phyloP scores from a whole-genome alignment of 1,140 invertebrate genomes.

The Brachionus rotundiformis region DNA sequence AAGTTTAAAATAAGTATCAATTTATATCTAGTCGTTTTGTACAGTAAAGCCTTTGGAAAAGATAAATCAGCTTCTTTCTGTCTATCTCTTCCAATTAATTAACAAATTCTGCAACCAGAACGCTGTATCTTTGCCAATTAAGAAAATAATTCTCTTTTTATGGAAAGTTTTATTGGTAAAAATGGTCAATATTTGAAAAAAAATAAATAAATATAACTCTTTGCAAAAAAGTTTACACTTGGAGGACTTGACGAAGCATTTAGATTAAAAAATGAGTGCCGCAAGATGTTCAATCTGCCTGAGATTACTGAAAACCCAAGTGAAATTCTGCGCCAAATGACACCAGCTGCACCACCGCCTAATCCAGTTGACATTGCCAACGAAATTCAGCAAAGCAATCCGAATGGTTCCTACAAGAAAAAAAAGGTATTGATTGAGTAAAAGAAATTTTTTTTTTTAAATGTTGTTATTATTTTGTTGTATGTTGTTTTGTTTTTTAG shows the following conservation, averaged over 20 bases:
- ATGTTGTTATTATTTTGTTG: constrained; percentile 26
- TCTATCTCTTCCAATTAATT: constrained; percentile 29
- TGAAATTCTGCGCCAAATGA: constrained; percentile 85
- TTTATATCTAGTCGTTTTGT: too few relatives aligned
- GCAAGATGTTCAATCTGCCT: constrained; percentile 73
- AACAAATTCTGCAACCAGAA: constrained; percentile 51
- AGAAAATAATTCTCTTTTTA: constrained; percentile 88
- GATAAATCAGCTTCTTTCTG: background rate
- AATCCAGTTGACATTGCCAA: constrained; percentile 88
- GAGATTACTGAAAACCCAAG: constrained; percentile 85
- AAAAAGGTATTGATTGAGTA: constrained; percentile 51
- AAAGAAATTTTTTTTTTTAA: constrained; percentile 3
- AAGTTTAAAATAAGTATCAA: too few relatives aligned
- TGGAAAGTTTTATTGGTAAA: constrained; percentile 85
- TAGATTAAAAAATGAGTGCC: constrained; percentile 73
- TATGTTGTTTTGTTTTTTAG: constrained; percentile 8
- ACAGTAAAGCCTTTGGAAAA: constrained; percentile 22
- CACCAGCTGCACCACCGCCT: constrained; percentile 88
- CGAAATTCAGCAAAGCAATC: constrained; percentile 19
- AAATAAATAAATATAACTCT: constrained; percentile 6
- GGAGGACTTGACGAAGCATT: constrained; percentile 82
- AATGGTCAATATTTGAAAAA: background rate
- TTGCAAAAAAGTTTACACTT: constrained; percentile 70
- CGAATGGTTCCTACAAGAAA: constrained; percentile 12
- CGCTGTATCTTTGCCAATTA: constrained; percentile 79